A percentile compares a stretch with the other conserved stretches of the same genome.
Conservation (phyloP, 2,113 vertebrate species). For the Myodes glareolus region DNA sequence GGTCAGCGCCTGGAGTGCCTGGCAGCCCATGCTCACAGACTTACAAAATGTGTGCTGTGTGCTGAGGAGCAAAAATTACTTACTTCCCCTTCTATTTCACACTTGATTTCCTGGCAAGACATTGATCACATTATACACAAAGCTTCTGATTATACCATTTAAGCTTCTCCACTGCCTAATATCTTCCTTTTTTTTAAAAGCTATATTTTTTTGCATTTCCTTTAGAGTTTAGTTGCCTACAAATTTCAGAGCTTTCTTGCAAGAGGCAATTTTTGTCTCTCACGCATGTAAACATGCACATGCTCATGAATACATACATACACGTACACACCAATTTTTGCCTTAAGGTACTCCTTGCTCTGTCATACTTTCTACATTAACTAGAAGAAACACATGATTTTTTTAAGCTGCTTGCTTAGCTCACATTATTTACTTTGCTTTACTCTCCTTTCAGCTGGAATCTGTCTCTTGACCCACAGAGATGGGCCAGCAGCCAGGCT, state of each 20-base stretch:
- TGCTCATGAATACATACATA: background rate
- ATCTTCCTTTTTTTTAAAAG: background rate
- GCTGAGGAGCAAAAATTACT: background rate
- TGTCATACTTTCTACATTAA: background rate
- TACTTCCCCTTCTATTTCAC: background rate
- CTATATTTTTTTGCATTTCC: background rate
- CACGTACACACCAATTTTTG: background rate
- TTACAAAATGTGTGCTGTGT: background rate
- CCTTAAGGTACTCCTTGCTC: background rate
- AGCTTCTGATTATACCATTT: background rate
- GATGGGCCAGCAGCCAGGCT: background rate
- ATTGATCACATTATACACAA: background rate
- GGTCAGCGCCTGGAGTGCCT: background rate
- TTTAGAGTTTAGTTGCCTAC: background rate
- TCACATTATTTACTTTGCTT: background rate
- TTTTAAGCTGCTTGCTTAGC: background rate
- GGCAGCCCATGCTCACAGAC: background rate
- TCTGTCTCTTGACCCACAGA: background rate
- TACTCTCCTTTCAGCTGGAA: background rate
- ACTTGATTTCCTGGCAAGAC: slow-evolving; percentile 21
- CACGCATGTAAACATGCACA: background rate
- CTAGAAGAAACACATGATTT: background rate
- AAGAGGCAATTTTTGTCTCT: background rate
- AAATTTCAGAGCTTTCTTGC: background rate
- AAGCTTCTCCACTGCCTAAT: background rate